Evolutionary conservation across 2,888 invertebrate species (phyloP).

Genomic region (Lumbricus terrestris): DNA sequence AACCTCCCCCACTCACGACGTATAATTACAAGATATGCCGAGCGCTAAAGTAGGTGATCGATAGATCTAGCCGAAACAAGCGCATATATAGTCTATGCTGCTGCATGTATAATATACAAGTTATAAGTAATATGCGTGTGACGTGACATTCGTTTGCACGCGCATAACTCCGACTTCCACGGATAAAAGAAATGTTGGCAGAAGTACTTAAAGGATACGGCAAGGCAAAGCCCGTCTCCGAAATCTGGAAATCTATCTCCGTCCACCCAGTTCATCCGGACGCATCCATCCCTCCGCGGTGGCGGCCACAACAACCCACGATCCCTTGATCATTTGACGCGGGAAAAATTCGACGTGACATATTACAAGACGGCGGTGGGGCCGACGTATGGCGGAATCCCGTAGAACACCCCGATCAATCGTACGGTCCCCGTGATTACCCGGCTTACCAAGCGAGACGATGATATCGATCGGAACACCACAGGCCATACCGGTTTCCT

Average conservation of each 20-base stretch:
- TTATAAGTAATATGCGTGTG: neutral
- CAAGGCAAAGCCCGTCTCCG: neutral
- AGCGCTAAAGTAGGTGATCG: neutral
- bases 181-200: neutral
- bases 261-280: conserved; percentile 3
- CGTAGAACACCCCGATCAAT: neutral
- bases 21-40: neutral
- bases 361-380: neutral
- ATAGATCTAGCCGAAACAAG: neutral
- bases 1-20: neutral
- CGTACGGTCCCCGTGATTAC: neutral
- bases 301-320: neutral
- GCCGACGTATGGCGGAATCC: neutral
- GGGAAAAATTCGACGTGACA: neutral
- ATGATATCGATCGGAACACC: neutral
- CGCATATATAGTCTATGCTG: neutral
- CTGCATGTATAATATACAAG: no score
- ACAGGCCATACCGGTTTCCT: neutral
- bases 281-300: no score
- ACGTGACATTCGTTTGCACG: neutral
- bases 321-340: conserved; percentile 3
- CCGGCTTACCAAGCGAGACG: neutral
- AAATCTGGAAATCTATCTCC: neutral
- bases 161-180: neutral
- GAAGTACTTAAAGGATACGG: neutral